These are phyloP conservation scores for Bellardia pandia DNA, from an alignment of 2,888 invertebrate genomes.

Conservation along the genomic window DNA sequence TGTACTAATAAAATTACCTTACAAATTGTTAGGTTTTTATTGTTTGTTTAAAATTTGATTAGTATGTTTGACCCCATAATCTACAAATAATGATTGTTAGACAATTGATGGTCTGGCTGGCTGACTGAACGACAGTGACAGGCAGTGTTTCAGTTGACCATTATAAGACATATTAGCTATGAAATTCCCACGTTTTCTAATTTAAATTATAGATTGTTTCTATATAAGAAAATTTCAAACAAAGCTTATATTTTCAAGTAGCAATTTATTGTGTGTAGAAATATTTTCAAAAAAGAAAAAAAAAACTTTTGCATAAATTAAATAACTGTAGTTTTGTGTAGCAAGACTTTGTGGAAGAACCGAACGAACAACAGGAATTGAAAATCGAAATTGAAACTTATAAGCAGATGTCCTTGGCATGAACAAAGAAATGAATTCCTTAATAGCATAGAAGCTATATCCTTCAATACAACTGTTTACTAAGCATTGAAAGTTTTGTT, in stretches of 20 bases:
- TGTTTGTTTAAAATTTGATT: conserved; percentile 52
- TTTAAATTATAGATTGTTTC: conserved; percentile 28
- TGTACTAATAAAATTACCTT: conserved; percentile 47
- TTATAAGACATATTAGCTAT: too few relatives aligned
- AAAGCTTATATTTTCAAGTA: too few relatives aligned
- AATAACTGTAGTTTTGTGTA: conserved; percentile 58
- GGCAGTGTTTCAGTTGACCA: conserved; percentile 26
- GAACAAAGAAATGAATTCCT: conserved; percentile 65
- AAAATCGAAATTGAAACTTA: conserved; percentile 71
- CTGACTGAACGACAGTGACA: too few relatives aligned
- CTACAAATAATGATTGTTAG: conserved; percentile 70
- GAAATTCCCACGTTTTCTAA: conserved; percentile 70
- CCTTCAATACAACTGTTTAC: conserved; percentile 16
- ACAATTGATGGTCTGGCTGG: conserved; percentile 48
- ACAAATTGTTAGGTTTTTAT: conserved; percentile 43
- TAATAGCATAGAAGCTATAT: background rate
- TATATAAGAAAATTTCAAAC: too few relatives aligned
- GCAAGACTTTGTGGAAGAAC: conserved; percentile 32
- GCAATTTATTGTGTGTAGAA: background rate
- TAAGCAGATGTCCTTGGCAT: conserved; percentile 72
- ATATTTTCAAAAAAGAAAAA: background rate
- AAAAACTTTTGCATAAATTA: conserved; percentile 72
- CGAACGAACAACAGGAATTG: conserved; percentile 32
- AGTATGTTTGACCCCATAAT: conserved; percentile 68
- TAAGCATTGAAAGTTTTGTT: conserved; percentile 67